phyloP scores from a whole-genome alignment of 2,888 invertebrate genomes.

The Nomada flava region DNA sequence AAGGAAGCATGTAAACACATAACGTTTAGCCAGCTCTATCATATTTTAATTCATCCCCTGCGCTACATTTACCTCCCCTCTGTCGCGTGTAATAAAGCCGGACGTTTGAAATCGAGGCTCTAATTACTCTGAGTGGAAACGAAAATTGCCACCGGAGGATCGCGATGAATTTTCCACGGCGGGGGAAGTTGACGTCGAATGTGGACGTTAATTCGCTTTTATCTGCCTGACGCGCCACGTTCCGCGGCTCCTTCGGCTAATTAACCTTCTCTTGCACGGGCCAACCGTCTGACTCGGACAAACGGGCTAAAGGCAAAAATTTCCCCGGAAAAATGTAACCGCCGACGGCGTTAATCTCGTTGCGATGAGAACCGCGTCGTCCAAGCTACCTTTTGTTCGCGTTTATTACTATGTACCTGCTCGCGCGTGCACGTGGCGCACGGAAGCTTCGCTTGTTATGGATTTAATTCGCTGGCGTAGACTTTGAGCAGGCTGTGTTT shows the following conservation, averaged over 20 bases:
- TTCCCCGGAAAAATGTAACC: background rate
- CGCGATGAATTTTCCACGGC: background rate
- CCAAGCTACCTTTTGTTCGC: background rate
- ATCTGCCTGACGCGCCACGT: background rate
- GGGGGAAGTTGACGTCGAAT: conserved; percentile 4
- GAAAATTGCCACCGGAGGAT: background rate
- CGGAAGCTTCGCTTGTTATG: background rate
- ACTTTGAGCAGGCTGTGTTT: background rate
- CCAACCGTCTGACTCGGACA: background rate
- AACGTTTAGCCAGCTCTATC: too few species aligned
- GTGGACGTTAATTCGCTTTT: conserved; percentile 35
- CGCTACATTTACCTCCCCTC: background rate
- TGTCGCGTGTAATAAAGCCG: background rate
- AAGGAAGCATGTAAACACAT: too few species aligned
- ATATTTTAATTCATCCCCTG: too few species aligned
- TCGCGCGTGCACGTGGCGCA: background rate
- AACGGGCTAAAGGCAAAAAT: conserved; percentile 18
- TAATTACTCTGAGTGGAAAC: conserved; percentile 4
- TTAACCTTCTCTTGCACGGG: conserved; percentile 23
- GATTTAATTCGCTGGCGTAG: conserved; percentile 1
- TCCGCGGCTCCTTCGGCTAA: conserved; percentile 23
- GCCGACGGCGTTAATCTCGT: conserved; percentile 17
- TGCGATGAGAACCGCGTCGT: background rate
- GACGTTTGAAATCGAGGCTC: background rate
- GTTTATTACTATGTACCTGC: conserved; percentile 5